These are phyloP conservation scores for Meriones psammophilus DNA, from an alignment of 2,797 vertebrate species.

Conservation along the genomic window DNA sequence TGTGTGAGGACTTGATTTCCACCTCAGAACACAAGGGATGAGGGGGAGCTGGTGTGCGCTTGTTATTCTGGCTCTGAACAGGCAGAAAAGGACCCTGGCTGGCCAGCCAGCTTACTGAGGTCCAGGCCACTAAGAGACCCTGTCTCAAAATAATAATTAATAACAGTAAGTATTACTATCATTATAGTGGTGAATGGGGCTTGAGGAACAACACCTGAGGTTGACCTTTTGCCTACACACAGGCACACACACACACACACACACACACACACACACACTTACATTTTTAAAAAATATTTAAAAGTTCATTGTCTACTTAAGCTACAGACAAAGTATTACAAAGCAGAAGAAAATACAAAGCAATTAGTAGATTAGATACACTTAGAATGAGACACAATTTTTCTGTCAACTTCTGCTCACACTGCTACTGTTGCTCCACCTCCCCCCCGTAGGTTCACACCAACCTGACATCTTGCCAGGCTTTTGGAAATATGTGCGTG, in stretches of 20 bases:
- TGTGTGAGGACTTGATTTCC: neutral
- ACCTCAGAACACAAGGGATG: no score
- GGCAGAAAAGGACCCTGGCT: neutral
- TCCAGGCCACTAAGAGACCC: neutral
- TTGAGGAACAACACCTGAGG: neutral
- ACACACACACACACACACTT: no score
- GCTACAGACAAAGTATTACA: neutral
- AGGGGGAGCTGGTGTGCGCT: no score
- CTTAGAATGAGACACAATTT: conserved; percentile 38
- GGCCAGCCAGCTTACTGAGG: neutral
- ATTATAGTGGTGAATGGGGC: neutral
- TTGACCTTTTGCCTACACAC: neutral
- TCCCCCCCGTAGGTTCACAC: conserved; percentile 88
- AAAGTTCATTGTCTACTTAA: conserved; percentile 40
- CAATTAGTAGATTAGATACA: conserved; percentile 57
- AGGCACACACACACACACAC: neutral
- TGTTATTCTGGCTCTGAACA: neutral
- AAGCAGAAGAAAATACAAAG: neutral
- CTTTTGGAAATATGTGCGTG: conserved; percentile 98
- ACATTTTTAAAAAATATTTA: neutral
- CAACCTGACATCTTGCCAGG: conserved; percentile 97
- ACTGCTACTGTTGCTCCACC: neutral
- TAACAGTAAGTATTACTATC: neutral
- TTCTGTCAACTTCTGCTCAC: conserved; percentile 43
- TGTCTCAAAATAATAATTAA: neutral